Evolutionary conservation across 2,113 vertebrate species (phyloP), one percentile per base, ranked within the genome.

Genomic region (Aptenodytes forsteri): DNA sequence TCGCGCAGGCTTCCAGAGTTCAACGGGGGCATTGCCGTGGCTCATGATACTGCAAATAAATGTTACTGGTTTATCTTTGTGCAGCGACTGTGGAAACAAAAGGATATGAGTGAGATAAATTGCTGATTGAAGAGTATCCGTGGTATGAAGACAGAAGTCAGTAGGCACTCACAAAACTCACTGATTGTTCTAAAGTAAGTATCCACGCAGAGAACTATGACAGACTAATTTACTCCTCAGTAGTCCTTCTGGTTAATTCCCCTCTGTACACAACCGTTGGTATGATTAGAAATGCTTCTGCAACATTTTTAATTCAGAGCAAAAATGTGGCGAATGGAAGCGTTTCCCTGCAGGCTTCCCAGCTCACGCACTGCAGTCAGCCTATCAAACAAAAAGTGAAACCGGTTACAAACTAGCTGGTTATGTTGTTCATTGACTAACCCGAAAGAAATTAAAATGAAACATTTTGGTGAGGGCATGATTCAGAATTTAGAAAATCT

Each of bases 341-440:
- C 4, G 0, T 72, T 87, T 87, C 86, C 72, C 38, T 87, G 52
- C 38, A 59, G 65, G 55, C n/a, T 90, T 92, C 81, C 76, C 46
- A 67, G 69, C 55, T 92, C 79, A 6, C 2, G 1, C 34, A 2
- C 72, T n/a, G 50, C 71, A 55, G 44, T 50, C 72, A 77, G 42
- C 22, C 50, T 81, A 19, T 30, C 65, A 89, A 94, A 94, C 49
- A 87, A 83, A 95, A 95, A 93, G 65, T 73, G 94, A 96, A 96
- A 96, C 89, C 50, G 46, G 29, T 67, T 70, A 18, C 65, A 42
- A 61, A 49, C 25, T 20, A 56, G 49, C 49, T 85, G 69, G 5
- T 71, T 70, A 18, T 38, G 19, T 25, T 83, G 26, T 49, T 83
- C 8, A 9, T 42, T 91, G 58, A n/a, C 47, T 54, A 58, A 77